These are phyloP conservation scores for Embiotoca jacksoni DNA, from an alignment of 2,113 vertebrate species.

Conservation along the genomic window DNA sequence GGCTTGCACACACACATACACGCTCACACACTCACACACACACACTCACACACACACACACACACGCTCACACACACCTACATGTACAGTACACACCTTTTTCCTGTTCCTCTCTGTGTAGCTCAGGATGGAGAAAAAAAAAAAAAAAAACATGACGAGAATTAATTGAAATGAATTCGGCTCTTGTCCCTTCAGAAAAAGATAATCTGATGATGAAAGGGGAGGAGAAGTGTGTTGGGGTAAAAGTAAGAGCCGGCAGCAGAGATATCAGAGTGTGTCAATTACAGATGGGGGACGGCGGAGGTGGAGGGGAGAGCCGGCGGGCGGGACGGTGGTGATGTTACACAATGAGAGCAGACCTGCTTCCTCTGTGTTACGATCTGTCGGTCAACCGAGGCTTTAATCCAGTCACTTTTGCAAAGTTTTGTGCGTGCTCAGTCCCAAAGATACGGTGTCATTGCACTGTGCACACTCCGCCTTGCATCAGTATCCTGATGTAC, in stretches of 20 bases:
- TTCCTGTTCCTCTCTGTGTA: slow-evolving; percentile 6
- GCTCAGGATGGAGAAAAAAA: not conserved
- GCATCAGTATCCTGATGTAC: slow-evolving; percentile 6
- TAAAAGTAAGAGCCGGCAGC: not conserved
- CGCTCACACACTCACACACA: slow-evolving; percentile 5
- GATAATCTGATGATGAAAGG: slow-evolving; percentile 23
- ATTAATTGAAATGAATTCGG: slow-evolving; percentile 23
- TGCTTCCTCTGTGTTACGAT: not conserved
- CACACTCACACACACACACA: slow-evolving; percentile 3
- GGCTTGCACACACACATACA: not conserved
- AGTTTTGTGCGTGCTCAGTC: not conserved
- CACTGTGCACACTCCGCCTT: not conserved
- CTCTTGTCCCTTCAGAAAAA: not conserved
- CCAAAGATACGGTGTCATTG: not conserved
- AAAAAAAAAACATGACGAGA: not conserved
- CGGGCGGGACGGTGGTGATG: not conserved
- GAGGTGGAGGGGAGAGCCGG: slow-evolving; percentile 1
- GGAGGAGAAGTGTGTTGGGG: not conserved
- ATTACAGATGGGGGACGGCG: not conserved
- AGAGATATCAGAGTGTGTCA: not conserved
- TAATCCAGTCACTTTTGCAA: not conserved
- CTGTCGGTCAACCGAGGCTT: not conserved
- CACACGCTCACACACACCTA: not conserved
- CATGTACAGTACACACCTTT: slow-evolving; percentile 6
- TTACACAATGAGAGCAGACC: slow-evolving; percentile 9